Evolutionary conservation across 2,113 vertebrate species (phyloP).

Genomic region (Vulpes lagopus): DNA sequence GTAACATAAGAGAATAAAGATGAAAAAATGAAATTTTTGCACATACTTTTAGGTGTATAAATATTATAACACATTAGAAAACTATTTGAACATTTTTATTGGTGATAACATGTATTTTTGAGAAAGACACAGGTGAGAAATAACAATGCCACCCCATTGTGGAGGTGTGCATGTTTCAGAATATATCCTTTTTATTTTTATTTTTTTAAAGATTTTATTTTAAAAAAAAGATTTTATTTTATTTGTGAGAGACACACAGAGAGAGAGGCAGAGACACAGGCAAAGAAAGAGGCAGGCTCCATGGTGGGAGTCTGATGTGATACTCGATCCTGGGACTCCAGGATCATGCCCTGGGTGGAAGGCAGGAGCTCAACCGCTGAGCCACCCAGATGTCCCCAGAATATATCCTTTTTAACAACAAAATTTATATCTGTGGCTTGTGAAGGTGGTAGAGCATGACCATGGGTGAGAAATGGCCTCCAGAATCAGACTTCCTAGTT

Average conservation of each 20-base stretch:
- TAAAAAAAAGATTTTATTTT: no score
- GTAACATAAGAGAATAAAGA: slow-evolving; percentile 38
- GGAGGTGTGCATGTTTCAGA: not conserved
- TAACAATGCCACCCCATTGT: not conserved
- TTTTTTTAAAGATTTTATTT: no score
- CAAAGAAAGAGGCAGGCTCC: no score
- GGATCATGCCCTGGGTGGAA: no score
- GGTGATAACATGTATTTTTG: not conserved
- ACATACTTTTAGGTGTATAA: slow-evolving; percentile 14
- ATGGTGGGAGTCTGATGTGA: no score
- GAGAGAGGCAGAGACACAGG: no score
- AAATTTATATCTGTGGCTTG: not conserved
- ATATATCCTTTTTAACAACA: not conserved
- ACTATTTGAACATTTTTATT: slow-evolving; percentile 19
- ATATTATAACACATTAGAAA: slow-evolving; percentile 43
- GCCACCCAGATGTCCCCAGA: no score
- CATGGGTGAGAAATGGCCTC: slow-evolving; percentile 10
- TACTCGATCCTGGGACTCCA: no score
- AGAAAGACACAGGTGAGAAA: slow-evolving; percentile 43
- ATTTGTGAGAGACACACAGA: no score
- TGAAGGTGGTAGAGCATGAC: not conserved
- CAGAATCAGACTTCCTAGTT: slow-evolving; percentile 21
- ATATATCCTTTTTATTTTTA: not conserved
- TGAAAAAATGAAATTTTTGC: slow-evolving; percentile 51
- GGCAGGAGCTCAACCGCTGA: no score